phyloP scores from a whole-genome alignment of 2,797 vertebrate genomes.

The Pantherophis vulpinus region DNA sequence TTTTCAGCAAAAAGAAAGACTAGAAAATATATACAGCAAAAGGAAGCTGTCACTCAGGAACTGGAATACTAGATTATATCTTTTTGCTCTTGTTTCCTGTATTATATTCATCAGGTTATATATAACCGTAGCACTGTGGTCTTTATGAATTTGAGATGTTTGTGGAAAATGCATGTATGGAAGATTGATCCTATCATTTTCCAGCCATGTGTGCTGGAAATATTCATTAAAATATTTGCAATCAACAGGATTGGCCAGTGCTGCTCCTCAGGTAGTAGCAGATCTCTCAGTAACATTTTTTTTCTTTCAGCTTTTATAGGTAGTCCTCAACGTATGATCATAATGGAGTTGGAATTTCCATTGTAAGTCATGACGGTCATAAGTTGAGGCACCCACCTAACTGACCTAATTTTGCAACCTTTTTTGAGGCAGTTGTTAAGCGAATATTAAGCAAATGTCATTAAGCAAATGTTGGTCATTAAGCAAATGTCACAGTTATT shows the following conservation, averaged over 20 bases:
- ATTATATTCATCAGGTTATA: neutral
- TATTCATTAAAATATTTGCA: neutral
- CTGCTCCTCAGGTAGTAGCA: neutral
- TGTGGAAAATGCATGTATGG: neutral
- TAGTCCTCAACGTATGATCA: neutral
- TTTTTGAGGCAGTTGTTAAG: neutral
- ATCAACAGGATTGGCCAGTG: neutral
- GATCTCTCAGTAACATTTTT: neutral
- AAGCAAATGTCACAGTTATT: neutral
- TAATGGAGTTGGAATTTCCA: neutral
- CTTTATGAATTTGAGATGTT: neutral
- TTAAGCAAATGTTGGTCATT: neutral
- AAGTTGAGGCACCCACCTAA: neutral
- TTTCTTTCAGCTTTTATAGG: neutral
- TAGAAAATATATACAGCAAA: neutral
- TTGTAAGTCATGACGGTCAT: neutral
- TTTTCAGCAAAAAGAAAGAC: neutral
- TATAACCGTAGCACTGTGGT: neutral
- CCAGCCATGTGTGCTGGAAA: neutral
- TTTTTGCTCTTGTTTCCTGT: conserved; percentile 20
- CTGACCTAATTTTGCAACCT: neutral
- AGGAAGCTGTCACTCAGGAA: conserved; percentile 12
- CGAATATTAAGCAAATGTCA: no score
- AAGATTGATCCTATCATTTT: neutral
- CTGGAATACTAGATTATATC: conserved; percentile 23